Base-by-base conservation (phyloP, 2,113 vertebrate species). In the Catharus minimus region DNA sequence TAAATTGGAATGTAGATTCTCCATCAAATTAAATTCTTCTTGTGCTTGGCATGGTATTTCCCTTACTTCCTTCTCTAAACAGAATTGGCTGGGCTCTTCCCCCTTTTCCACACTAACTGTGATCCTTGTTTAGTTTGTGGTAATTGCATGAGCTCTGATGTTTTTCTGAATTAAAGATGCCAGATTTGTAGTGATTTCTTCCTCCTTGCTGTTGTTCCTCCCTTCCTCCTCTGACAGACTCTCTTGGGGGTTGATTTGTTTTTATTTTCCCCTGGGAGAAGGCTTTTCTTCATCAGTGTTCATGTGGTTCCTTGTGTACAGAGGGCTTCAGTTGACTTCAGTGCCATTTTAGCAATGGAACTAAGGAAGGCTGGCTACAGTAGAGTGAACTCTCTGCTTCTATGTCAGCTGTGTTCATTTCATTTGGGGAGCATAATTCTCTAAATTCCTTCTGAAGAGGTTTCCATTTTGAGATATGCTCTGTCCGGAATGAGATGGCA, bases 41-140 rank as follows among this genome's bases (percentile, higher is more conserved):
- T 89, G 65, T 2, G 1, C 72, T 90, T 94, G 77, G 39, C 41
- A 13, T 56, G 15, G 39, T 83, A 22, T 81, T 81, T 66, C 53
- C 13, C 41, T 73, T 76, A 79, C 33, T 93, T 88, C 68, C 68
- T 75, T 86, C 49, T 86, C 38, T 64, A 67, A 90, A 53, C 49
- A 84, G 46, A 86, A 49, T 23, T 84, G 46, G 47, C 57, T 82
- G 81, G 83, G 28, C 32, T 86, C 18, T 86, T 83, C 52, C 19
- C 24, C 20, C 39, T 75, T 83, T 86, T 92, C 61, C 61, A 52
- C 27, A 60, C 65, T 83, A 69, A 58, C 68, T 84, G 58, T 58
- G 69, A 78, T 88, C 30, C 61, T 67, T 86, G 50, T 89, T 93
- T 84, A 39, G n/a, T 81, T 90, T 88, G 60, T 92, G 66, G 49